Evolutionary conservation across 2,888 invertebrate species (phyloP), one percentile per base, ranked within the genome.

Genomic region (Phortica magna): DNA sequence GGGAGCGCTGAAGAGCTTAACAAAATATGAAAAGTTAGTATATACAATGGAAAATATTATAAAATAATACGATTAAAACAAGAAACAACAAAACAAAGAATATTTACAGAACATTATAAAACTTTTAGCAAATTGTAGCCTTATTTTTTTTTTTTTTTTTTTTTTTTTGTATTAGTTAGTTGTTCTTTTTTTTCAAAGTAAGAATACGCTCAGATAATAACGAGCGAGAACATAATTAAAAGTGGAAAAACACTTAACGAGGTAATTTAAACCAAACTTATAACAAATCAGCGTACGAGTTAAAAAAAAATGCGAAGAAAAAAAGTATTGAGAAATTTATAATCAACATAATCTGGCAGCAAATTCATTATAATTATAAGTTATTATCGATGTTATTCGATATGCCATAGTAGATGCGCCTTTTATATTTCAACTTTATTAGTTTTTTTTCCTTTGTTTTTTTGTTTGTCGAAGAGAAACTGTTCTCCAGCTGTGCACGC

Each of bases 391-490:
- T 14, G 48, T 12, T 12, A 48, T 48, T 48, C 14, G 48, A 48
- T 48, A 65, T 65, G 22, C 14, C 31, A 4, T 31, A 2, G 31
- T 31, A 31, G 31, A 4, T 31, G 31, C 1, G 31, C 31, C 31
- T 31, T 31, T 31, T 31, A 31, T 31, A 31, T 31, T 31, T 31
- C 31, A 39, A 67, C 14, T 67, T 67, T 41, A 31, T 67, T 67
- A n/a, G 14, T 68, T n/a, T 68, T 68, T 68, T 43, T 68, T 68
- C 17, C n/a, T 68, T 61, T 19, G 9, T 70, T 43, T 7, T 70
- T n/a, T 48, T 19, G 19, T 19, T 19, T 48, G n/a, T n/a, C n/a
- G n/a, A 70, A n/a, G 17, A 9, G 48, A 14, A 48, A 14, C 14
- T 48, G 48, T 14, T 48, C 3, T 12, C 48, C 22, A 12, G 17